Evolutionary conservation across 2,888 invertebrate genomes (phyloP), one percentile per base, ranked within the genome.

Genomic region (Caenorhabditis uteleia): DNA sequence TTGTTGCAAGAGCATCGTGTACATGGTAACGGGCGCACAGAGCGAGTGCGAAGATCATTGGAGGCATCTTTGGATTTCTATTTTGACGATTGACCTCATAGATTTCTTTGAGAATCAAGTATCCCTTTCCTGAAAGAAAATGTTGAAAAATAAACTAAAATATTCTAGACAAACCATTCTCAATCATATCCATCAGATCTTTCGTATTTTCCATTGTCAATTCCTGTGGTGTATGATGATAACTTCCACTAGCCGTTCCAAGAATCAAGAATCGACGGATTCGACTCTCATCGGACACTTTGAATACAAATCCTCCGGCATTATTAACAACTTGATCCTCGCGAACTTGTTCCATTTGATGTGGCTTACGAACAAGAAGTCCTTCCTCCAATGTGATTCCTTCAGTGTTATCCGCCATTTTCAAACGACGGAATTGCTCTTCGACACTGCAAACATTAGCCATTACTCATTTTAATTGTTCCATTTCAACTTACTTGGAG

Each of bases 31-130:
- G 84, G 2, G 88, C 85, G 77, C 89, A 89, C 77, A 89, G 86
- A 1, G 89, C 88, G 44, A 90, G 83, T 14, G 88, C 88, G 84
- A 88, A 89, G 42, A 89, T 85, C n/a, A 89, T 84, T 12, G 88
- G 60, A 26, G 64, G 70, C 60, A 76, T 75, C 36, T 72, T 77
- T 20, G 82, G 87, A 36, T 84, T 80, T n/a, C 84, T 70, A 3
- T 84, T 84, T 7, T 78, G 71, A 20, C 75, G 34, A 40, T 84
- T 84, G 54, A 84, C 80, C 14, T 78, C 73, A 25, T 69, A 65
- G 2, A 85, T 70, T 31, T 83, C 79, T 4, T 71, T 43, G 10
- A 85, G 78, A 20, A 84, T 78, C 46, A 84, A 70, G 27, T 53
- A 55, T 5, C 84, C 85, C 23, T 79, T 75, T 6, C 79, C 81